Percentiles rank a stretch among this genome's conserved stretches.
These are phyloP conservation scores for Rhynchotus rufescens DNA, from an alignment of 2,797 vertebrate genomes.

Conservation along the genomic window DNA sequence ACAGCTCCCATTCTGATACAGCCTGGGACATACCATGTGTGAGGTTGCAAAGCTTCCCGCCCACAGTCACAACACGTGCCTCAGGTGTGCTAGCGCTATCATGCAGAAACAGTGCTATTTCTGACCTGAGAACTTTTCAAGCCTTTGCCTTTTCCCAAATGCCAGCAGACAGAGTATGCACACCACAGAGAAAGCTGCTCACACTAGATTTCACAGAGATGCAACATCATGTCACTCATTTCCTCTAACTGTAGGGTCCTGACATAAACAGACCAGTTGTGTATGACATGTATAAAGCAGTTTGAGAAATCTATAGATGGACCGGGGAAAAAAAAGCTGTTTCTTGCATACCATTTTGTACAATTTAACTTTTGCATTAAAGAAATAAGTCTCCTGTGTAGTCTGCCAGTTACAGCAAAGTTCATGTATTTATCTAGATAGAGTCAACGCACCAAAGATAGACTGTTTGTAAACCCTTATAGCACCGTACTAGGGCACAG, in stretches of 20 bases:
- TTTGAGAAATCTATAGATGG: accelerated
- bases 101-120: background rate
- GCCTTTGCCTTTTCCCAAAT: background rate
- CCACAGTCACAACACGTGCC: accelerated
- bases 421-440: background rate
- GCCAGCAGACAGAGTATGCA: accelerated
- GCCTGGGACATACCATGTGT: accelerated
- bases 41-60: background rate
- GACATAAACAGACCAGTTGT: background rate
- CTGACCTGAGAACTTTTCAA: background rate
- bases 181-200: accelerated
- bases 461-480: accelerated
- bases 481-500: accelerated
- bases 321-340: background rate
- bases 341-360: background rate
- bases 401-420: background rate
- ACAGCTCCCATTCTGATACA: background rate
- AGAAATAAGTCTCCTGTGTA: background rate
- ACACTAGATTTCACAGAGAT: background rate
- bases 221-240: background rate
- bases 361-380: background rate
- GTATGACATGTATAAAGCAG: background rate
- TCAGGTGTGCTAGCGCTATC: background rate
- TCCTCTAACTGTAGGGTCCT: background rate
- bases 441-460: background rate